Evolutionary conservation across 2,113 vertebrate species (phyloP).

Genomic region (Dicentrarchus labrax): DNA sequence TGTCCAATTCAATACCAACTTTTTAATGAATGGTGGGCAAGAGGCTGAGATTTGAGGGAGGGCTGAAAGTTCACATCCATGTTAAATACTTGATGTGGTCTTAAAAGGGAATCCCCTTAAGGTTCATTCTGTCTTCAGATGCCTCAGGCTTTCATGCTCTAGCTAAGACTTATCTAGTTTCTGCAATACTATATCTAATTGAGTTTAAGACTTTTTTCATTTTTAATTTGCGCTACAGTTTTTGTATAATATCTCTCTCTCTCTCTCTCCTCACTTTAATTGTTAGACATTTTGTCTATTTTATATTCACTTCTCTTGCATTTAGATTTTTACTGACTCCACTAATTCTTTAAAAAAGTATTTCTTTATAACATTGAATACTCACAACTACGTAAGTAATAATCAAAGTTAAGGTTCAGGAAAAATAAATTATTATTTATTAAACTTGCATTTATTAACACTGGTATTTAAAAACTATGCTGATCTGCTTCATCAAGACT

Average conservation of each 20-base stretch:
- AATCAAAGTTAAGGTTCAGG: not conserved
- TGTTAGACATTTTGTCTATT: not conserved
- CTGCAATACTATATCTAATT: constrained; percentile 26
- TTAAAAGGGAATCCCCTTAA: constrained; percentile 56
- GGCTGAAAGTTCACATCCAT: constrained; percentile 60
- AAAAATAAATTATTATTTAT: not conserved
- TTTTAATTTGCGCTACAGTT: constrained; percentile 20
- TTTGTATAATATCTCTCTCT: not conserved
- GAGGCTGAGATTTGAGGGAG: constrained; percentile 56
- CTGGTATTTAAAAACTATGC: not conserved
- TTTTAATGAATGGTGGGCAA: constrained; percentile 54
- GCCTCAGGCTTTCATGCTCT: constrained; percentile 40
- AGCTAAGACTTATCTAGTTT: constrained; percentile 9
- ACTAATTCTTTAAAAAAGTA: not conserved
- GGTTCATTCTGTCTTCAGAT: constrained; percentile 49
- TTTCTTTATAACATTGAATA: not conserved
- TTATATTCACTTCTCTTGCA: not conserved
- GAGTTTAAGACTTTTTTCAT: constrained; percentile 7
- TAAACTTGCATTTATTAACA: not conserved
- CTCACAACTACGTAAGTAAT: not conserved
- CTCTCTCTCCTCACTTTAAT: constrained; percentile 2
- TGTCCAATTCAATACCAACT: constrained; percentile 25
- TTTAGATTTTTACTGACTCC: not conserved
- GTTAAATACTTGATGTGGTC: constrained; percentile 72
- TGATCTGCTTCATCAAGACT: constrained; percentile 1